A percentile compares a stretch with the other conserved stretches of the same genome.
phyloP scores from a whole-genome alignment of 2,888 invertebrate species.

The Tiliacea aurago region DNA sequence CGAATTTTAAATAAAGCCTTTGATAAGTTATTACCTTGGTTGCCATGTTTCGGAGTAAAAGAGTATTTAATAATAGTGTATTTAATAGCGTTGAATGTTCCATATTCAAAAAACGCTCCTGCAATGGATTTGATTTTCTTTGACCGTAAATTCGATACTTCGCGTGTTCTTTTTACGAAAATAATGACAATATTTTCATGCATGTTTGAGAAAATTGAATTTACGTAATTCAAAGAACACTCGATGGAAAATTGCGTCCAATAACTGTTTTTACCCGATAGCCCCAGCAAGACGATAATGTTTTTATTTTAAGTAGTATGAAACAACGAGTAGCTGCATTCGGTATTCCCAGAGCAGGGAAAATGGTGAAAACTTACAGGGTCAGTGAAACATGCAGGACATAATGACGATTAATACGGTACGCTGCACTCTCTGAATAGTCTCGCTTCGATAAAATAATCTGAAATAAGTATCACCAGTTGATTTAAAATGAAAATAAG shows the following conservation, averaged over 20 bases:
- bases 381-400: not conserved
- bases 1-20: no score
- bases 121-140: no score
- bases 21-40: no score
- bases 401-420: not conserved
- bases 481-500: not conserved
- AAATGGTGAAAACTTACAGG: not conserved
- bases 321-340: conserved; percentile 15
- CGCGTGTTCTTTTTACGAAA: no score
- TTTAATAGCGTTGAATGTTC: no score
- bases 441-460: not conserved
- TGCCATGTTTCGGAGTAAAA: no score
- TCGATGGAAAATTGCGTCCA: not conserved
- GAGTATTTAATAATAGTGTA: no score
- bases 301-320: not conserved
- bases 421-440: not conserved
- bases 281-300: not conserved
- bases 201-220: no score
- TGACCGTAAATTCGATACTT: no score
- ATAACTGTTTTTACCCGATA: not conserved
- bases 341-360: not conserved
- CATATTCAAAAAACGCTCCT: no score
- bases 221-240: not conserved
- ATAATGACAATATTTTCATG: no score
- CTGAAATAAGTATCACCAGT: not conserved